Evolutionary conservation across 2,888 invertebrate genomes (phyloP).

Genomic region (Torymus aiolomorphi): DNA sequence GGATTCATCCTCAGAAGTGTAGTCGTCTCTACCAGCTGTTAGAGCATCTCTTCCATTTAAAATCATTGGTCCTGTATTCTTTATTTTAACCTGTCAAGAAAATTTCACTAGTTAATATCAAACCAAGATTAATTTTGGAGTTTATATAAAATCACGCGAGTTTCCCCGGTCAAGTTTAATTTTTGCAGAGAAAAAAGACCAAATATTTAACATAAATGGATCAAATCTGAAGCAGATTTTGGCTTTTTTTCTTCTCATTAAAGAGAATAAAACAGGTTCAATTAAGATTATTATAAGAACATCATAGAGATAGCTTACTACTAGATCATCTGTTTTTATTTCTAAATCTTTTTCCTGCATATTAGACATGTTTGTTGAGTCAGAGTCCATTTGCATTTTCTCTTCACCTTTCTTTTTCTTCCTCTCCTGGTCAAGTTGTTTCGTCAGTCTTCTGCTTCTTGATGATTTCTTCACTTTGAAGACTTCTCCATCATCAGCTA

Average conservation of each 20-base stretch:
- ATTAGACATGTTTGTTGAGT: slow-evolving; percentile 73
- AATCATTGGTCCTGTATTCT: slow-evolving; percentile 80
- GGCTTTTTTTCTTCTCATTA: slow-evolving; percentile 56
- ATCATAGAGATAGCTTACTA: slow-evolving; percentile 78
- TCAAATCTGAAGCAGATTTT: slow-evolving; percentile 56
- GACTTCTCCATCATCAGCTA: slow-evolving; percentile 89
- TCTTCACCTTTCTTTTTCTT: slow-evolving; percentile 79
- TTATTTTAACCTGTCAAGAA: slow-evolving; percentile 77
- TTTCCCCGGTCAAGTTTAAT: slow-evolving; percentile 15
- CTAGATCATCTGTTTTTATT: slow-evolving; percentile 84
- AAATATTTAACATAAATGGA: slow-evolving; percentile 54
- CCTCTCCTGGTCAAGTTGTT: slow-evolving; percentile 88
- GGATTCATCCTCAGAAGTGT: slow-evolving; percentile 82
- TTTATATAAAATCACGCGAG: slow-evolving; percentile 10
- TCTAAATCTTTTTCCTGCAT: slow-evolving; percentile 80
- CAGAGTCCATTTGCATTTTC: slow-evolving; percentile 74
- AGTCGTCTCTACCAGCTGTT: slow-evolving; percentile 85
- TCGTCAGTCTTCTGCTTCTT: slow-evolving; percentile 92
- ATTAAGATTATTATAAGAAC: slow-evolving; percentile 63
- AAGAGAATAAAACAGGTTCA: slow-evolving; percentile 66
- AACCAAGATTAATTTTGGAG: neutral
- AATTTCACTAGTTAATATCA: slow-evolving; percentile 20
- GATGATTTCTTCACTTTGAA: slow-evolving; percentile 98
- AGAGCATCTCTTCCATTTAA: slow-evolving; percentile 89
- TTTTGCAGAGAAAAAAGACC: slow-evolving; percentile 54